A percentile compares a stretch with the other conserved stretches of the same genome.
These are phyloP conservation scores for Oceanites oceanicus DNA, from an alignment of 2,113 vertebrate species.

Conservation along the genomic window DNA sequence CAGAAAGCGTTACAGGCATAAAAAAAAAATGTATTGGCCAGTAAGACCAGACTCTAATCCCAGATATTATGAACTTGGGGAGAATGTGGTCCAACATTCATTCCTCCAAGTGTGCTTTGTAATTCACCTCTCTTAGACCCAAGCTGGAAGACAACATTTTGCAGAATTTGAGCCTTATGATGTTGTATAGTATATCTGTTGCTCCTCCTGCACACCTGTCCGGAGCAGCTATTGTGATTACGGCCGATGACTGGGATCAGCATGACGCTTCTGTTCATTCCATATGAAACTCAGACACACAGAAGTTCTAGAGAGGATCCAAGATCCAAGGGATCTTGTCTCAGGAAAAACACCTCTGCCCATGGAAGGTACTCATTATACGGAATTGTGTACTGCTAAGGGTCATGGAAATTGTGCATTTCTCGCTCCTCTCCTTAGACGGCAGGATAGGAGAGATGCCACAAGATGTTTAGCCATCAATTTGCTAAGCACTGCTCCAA, in stretches of 20 bases:
- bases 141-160: not conserved
- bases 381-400: not conserved
- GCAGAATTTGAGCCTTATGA: not conserved
- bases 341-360: not conserved
- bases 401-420: rapidly evolving
- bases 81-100: not conserved
- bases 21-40: not conserved
- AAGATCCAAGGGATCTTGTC: not conserved
- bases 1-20: not conserved
- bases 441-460: not conserved
- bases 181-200: not conserved
- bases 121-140: not conserved
- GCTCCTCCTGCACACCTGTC: not conserved
- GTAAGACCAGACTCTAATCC: not conserved
- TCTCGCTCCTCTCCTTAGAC: not conserved
- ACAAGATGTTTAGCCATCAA: not conserved
- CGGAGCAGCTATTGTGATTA: not conserved
- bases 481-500: not conserved
- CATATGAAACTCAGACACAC: not conserved
- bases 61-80: not conserved
- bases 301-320: not conserved
- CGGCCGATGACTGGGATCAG: rapidly evolving
- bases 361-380: rapidly evolving
- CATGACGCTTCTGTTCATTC: not conserved
- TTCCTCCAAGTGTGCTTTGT: not conserved